Conservation (phyloP, 1,140 invertebrate species). For the Delia radicum region DNA sequence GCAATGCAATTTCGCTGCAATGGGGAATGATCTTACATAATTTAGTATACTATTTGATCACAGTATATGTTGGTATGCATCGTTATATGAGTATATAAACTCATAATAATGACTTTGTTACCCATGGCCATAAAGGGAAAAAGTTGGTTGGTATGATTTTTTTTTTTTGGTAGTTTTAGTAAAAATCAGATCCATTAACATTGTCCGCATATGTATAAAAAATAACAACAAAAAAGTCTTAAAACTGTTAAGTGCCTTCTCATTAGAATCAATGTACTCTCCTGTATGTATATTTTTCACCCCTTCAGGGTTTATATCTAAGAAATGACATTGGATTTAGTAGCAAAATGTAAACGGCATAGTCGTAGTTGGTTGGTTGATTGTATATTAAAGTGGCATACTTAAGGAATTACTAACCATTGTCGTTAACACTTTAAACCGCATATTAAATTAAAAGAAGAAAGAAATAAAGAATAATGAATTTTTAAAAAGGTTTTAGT, state of each 20-base stretch:
- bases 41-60: background rate
- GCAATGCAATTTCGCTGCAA: background rate
- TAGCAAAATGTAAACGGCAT: too few relatives aligned
- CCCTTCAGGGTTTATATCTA: background rate
- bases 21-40: background rate
- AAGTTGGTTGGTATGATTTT: background rate
- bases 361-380: background rate
- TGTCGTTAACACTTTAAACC: conserved; percentile 53
- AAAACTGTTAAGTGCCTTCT: conserved; percentile 55
- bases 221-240: conserved; percentile 7
- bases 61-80: background rate
- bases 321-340: conserved; percentile 15
- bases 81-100: background rate
- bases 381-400: background rate
- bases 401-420: conserved; percentile 47
- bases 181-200: background rate
- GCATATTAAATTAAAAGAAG: conserved; percentile 52
- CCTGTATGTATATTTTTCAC: background rate
- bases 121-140: background rate
- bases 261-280: conserved; percentile 54
- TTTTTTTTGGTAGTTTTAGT: background rate
- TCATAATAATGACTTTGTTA: conserved; percentile 12
- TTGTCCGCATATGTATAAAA: background rate
- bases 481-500: too few relatives aligned
- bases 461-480: too few relatives aligned